Base-by-base conservation (phyloP, 2,888 invertebrate genomes). In the Euproctis similis region DNA sequence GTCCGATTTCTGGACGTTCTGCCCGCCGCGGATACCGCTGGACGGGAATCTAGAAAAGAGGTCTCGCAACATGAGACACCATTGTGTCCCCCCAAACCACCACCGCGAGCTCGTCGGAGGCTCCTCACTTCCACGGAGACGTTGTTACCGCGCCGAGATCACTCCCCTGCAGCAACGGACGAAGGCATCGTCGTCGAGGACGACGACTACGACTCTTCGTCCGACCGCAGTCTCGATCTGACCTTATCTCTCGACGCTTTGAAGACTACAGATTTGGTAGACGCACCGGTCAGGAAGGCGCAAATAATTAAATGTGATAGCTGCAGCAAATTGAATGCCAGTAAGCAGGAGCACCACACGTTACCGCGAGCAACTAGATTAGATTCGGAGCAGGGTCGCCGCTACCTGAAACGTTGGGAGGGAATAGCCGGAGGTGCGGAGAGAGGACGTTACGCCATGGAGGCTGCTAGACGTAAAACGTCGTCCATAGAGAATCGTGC, bases 1-100 rank as follows among this genome's bases (percentile, higher is more conserved):
- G 86, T 92, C 34, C 89, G 91, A 59, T 91, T 91, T 61, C 69
- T 92, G 55, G 91, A 91, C 63, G 91, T 92, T 42, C 61, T 90
- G 31, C 87, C 88, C 39, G 86, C 89, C 26, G 87, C 89, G 28
- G 86, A 87, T 24, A 77, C 81, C 22, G 68, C 76, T 28, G 68
- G 69, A 17, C 69, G 63, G 42, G 63, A 68, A 64, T 66, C 70
- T 68, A 86, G 57, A 71, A 85, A 53, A 63, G 75, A 49, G 42
- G 59, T 34, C 58, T 66, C 36, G 52, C 75, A 46, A 48, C 73
- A 53, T 53, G 81, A 59, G 40, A 73, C 73, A 11, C 69, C 72
- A 16, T 46, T 57, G 4, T 72, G 76, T 41, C 71, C 78, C 23
- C 82, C 82, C 35, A 59, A 74, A 44, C 71, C 82, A 25, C 82